These are phyloP conservation scores for Tenthredo distinguenda DNA, from an alignment of 2,888 invertebrate genomes.

Conservation along the genomic window DNA sequence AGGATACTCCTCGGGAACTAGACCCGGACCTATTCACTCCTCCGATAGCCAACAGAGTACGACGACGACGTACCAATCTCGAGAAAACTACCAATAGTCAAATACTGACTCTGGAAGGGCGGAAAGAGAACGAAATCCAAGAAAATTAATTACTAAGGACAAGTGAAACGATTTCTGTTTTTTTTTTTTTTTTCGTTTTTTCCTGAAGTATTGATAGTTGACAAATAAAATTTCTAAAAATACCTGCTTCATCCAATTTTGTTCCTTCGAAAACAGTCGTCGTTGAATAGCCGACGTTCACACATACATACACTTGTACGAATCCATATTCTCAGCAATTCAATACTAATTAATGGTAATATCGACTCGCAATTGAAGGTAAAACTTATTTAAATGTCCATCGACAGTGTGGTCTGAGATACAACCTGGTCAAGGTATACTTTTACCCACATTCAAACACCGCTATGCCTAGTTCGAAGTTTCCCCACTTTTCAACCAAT, in stretches of 20 bases:
- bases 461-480: too few species aligned
- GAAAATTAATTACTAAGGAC: neutral
- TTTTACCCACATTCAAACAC: neutral
- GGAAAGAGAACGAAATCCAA: neutral
- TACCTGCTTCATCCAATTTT: too few species aligned
- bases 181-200: too few species aligned
- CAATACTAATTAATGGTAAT: too few species aligned
- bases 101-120: constrained; percentile 65
- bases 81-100: constrained; percentile 67
- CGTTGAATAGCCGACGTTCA: neutral
- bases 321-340: neutral
- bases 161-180: neutral
- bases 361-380: neutral
- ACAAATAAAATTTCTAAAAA: neutral
- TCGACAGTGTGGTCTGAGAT: neutral
- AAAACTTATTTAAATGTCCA: neutral
- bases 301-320: neutral
- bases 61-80: constrained; percentile 64
- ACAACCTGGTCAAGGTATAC: neutral
- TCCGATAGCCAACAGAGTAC: constrained; percentile 79
- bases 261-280: neutral
- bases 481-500: neutral
- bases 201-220: too few species aligned
- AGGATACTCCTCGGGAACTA: constrained; percentile 71
- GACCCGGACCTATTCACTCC: constrained; percentile 83